A percentile compares a stretch with the other conserved stretches of the same genome.
Evolutionary conservation across 2,113 vertebrate genomes (phyloP).

Genomic region (Cinclus cinclus): DNA sequence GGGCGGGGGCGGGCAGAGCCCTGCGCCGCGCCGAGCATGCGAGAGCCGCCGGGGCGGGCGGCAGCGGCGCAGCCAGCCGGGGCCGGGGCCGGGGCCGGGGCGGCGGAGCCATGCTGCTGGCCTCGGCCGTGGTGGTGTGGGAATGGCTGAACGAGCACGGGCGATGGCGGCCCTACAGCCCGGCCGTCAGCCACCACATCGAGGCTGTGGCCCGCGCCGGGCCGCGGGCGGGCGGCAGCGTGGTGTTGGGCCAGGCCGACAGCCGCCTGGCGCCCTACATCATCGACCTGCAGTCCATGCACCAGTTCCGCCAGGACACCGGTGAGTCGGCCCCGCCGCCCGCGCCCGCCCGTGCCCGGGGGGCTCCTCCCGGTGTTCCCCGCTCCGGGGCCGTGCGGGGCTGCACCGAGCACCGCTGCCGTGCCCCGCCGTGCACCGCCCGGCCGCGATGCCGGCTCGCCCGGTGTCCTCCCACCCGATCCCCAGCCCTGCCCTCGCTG

Average conservation of each 20-base stretch:
- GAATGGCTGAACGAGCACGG: conserved; percentile 77
- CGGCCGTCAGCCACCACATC: conserved; percentile 94
- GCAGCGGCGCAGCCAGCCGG: not conserved
- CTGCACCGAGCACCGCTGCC: not conserved
- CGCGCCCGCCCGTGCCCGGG: no score
- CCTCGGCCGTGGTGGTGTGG: not conserved
- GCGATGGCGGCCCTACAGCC: conserved; percentile 95
- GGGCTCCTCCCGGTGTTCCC: not conserved
- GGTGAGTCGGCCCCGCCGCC: conserved; percentile 74
- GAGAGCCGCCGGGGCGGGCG: not conserved
- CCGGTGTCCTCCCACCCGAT: rapidly evolving
- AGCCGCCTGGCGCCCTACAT: conserved; percentile 89
- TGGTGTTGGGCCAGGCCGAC: conserved; percentile 93
- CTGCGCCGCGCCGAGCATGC: not conserved
- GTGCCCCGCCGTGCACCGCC: not conserved
- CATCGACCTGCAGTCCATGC: conserved; percentile 94
- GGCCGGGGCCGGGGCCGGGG: not conserved
- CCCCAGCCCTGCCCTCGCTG: rapidly evolving
- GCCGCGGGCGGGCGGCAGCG: conserved; percentile 87
- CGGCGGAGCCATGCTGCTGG: not conserved
- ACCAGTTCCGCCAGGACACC: conserved; percentile 93
- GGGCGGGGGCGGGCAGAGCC: no score
- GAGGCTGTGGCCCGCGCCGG: conserved; percentile 92
- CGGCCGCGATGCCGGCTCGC: no score
- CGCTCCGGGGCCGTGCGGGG: not conserved